Conservation (phyloP, 2,888 invertebrate species). For the Phyto melanocephala region DNA sequence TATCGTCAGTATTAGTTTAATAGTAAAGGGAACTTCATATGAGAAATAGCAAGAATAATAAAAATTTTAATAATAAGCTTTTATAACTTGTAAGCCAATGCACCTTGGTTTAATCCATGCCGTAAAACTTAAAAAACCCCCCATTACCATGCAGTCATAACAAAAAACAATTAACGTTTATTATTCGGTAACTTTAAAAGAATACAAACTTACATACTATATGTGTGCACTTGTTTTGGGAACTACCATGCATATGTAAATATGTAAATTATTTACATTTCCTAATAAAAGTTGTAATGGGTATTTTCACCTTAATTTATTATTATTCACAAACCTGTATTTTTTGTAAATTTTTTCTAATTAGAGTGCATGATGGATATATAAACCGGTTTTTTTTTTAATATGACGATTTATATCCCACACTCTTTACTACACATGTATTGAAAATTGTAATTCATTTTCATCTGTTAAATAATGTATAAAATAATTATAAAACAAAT, state of each 20-base stretch:
- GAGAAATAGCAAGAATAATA: too few species aligned
- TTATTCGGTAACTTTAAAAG: too few species aligned
- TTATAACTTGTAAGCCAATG: too few species aligned
- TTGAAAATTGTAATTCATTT: not conserved
- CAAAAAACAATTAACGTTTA: too few species aligned
- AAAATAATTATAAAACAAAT: not conserved
- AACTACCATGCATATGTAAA: not conserved
- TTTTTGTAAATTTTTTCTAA: not conserved
- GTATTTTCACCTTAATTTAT: not conserved
- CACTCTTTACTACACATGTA: too few species aligned
- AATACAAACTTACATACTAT: too few species aligned
- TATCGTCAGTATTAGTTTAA: too few species aligned
- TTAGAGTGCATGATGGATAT: not conserved
- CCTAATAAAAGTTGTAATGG: not conserved
- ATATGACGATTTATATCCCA: not conserved
- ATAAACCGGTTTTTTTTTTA: conserved; percentile 1
- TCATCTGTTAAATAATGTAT: not conserved
- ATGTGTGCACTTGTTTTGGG: not conserved
- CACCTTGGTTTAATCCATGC: too few species aligned
- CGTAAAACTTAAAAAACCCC: too few species aligned
- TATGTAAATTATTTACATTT: not conserved
- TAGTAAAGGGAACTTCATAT: too few species aligned
- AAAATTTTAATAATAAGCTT: too few species aligned
- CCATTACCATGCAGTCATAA: too few species aligned
- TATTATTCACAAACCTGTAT: not conserved